Base-by-base conservation (phyloP, 2,888 invertebrate genomes). In the Rhimphoctona megacephalus region DNA sequence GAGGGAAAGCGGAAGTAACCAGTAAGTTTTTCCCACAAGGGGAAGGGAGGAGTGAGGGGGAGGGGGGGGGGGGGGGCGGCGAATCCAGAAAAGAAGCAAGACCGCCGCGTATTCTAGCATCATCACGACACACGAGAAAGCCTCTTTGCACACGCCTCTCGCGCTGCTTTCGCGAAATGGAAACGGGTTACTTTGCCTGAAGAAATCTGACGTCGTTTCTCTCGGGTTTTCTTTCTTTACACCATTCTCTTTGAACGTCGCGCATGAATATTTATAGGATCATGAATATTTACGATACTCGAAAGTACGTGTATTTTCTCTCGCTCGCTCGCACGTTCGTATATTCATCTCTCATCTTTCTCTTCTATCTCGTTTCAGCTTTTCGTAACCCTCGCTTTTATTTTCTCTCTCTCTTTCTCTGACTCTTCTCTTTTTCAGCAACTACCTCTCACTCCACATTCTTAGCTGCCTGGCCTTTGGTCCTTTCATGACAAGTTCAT, bases 221-320 rank as follows among this genome's bases (percentile, higher is more conserved):
- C 89, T 86, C 81, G 86, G 89, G 90, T 90, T 90, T 90, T 89
- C 89, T 89, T 90, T 90, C 89, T 89, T 90, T 90, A 89, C 91
- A 90, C 89, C 90, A 90, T 91, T 90, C 90, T 88, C 91, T 91
- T 91, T 90, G 90, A 90, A 88, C 90, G 88, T 80, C 66, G 79
- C 67, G 83, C 88, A 91, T 92, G 92, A 91, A 92, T 92, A 92
- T 92, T 91, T 92, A 92, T 89, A 89, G 85, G 81, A 86, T 90
- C 90, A 89, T 92, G 92, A 92, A 92, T 92, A 92, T 92, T 91
- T 91, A 92, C 90, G 88, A 88, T 88, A 87, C 90, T 90, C 88
- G 83, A 89, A 89, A 89, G 89, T 88, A 88, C 87, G 85, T 89
- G 89, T 88, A 89, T 87, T 70, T 69, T 70, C 57, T 57, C 77